Evolutionary conservation across 2,888 invertebrate species (phyloP).

Genomic region (Alcis repandata): DNA sequence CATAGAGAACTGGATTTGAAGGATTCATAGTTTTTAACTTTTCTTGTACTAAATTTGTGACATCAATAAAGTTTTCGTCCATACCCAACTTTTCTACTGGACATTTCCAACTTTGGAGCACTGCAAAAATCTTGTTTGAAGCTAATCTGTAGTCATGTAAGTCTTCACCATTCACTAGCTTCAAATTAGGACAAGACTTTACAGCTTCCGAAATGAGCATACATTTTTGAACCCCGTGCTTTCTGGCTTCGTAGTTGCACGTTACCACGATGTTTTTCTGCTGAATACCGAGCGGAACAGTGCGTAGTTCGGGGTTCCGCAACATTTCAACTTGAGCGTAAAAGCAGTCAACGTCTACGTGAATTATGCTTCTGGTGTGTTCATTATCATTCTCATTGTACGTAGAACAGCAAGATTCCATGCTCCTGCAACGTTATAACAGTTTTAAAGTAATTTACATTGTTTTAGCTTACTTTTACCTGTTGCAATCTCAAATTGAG

Average conservation of each 20-base stretch:
- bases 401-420: conserved; percentile 81
- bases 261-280: conserved; percentile 95
- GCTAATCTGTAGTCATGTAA: conserved; percentile 92
- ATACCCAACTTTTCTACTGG: conserved; percentile 93
- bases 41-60: conserved; percentile 89
- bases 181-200: conserved; percentile 90
- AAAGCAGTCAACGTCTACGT: conserved; percentile 94
- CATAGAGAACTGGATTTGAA: conserved; percentile 74
- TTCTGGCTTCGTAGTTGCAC: conserved; percentile 93
- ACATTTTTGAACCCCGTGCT: conserved; percentile 91
- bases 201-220: conserved; percentile 92
- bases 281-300: conserved; percentile 92
- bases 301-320: conserved; percentile 88
- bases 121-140: conserved; percentile 91
- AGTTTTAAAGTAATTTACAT: conserved; percentile 75
- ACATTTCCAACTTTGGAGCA: conserved; percentile 90
- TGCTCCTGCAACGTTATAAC: conserved; percentile 75
- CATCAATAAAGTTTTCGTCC: conserved; percentile 95
- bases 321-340: conserved; percentile 95
- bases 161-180: conserved; percentile 94
- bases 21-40: conserved; percentile 74
- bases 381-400: conserved; percentile 71
- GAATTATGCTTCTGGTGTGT: conserved; percentile 91
- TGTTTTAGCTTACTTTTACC: conserved; percentile 77
- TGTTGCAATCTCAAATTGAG: conserved; percentile 69